Evolutionary conservation across 2,888 invertebrate genomes (phyloP).

Genomic region (Lypha dubia): DNA sequence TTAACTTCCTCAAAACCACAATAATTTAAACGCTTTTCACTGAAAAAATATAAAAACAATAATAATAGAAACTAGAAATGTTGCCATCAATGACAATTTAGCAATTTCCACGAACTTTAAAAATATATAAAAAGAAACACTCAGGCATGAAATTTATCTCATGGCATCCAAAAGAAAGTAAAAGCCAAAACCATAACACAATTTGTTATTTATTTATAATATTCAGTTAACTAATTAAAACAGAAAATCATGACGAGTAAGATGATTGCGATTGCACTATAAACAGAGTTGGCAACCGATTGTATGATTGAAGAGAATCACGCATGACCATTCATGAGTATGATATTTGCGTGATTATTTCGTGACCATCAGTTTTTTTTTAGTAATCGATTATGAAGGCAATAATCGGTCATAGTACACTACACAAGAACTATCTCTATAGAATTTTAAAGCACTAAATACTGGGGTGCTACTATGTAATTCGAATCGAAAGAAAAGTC

Average conservation of each 20-base stretch:
- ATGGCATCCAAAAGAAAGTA: slow-evolving; percentile 52
- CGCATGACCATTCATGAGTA: neutral
- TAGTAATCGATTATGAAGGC: too few relatives aligned
- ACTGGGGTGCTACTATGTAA: too few relatives aligned
- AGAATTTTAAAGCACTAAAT: too few relatives aligned
- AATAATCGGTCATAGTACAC: too few relatives aligned
- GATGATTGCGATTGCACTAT: neutral
- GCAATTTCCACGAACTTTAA: slow-evolving; percentile 38
- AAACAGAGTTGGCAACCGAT: neutral
- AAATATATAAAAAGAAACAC: slow-evolving; percentile 28
- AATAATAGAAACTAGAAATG: slow-evolving; percentile 35
- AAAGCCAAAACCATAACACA: slow-evolving; percentile 48
- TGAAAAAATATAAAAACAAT: slow-evolving; percentile 38
- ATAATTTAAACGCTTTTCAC: slow-evolving; percentile 47
- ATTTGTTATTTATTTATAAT: slow-evolving; percentile 20
- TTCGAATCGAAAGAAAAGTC: too few relatives aligned
- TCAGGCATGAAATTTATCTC: slow-evolving; percentile 38
- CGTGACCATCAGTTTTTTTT: too few relatives aligned
- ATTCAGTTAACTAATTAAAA: slow-evolving; percentile 21
- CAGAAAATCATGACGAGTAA: slow-evolving; percentile 3
- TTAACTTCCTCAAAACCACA: slow-evolving; percentile 61
- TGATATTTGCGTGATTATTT: too few relatives aligned
- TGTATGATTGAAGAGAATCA: neutral
- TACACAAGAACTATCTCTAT: too few relatives aligned
- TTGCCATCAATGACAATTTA: slow-evolving; percentile 48